Conservation (phyloP, 2,888 invertebrate genomes). For the Nematopogon swammerdamellus region DNA sequence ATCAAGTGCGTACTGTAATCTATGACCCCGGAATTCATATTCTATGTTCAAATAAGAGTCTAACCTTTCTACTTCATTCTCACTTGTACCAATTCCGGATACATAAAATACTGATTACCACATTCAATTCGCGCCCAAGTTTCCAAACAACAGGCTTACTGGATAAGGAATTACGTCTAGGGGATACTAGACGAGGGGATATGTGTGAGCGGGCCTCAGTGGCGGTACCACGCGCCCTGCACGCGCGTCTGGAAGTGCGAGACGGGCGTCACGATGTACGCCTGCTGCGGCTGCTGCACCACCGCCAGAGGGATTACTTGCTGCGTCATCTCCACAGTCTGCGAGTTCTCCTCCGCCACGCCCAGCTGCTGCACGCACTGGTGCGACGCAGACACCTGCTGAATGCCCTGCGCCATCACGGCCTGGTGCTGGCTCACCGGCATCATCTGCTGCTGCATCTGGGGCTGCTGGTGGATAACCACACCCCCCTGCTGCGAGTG, state of each 20-base stretch:
- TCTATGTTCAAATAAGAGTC: too few species aligned
- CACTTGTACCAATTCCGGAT: too few species aligned
- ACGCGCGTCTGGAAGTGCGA: slow-evolving; percentile 63
- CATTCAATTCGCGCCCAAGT: too few species aligned
- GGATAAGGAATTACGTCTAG: too few species aligned
- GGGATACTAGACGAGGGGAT: too few species aligned
- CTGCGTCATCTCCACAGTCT: slow-evolving; percentile 60
- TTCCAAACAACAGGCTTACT: too few species aligned
- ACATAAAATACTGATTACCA: too few species aligned
- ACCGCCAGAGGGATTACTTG: slow-evolving; percentile 64
- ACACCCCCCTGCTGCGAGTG: slow-evolving; percentile 32
- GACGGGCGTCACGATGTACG: slow-evolving; percentile 63
- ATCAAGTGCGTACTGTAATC: too few species aligned
- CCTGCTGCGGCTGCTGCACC: slow-evolving; percentile 61
- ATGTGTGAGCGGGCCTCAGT: slow-evolving; percentile 26
- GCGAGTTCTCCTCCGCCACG: slow-evolving; percentile 44
- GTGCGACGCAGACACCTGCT: slow-evolving; percentile 26
- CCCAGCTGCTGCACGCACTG: slow-evolving; percentile 49
- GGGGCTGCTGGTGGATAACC: slow-evolving; percentile 39
- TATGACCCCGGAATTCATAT: too few species aligned
- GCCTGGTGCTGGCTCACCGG: slow-evolving; percentile 52
- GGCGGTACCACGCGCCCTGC: slow-evolving; percentile 57
- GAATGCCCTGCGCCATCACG: slow-evolving; percentile 43
- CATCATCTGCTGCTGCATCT: slow-evolving; percentile 47
- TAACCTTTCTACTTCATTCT: too few species aligned